A percentile compares a stretch with the other conserved stretches of the same genome.
Evolutionary conservation across 2,797 vertebrate genomes (phyloP).

Genomic region (Ibycter americanus): DNA sequence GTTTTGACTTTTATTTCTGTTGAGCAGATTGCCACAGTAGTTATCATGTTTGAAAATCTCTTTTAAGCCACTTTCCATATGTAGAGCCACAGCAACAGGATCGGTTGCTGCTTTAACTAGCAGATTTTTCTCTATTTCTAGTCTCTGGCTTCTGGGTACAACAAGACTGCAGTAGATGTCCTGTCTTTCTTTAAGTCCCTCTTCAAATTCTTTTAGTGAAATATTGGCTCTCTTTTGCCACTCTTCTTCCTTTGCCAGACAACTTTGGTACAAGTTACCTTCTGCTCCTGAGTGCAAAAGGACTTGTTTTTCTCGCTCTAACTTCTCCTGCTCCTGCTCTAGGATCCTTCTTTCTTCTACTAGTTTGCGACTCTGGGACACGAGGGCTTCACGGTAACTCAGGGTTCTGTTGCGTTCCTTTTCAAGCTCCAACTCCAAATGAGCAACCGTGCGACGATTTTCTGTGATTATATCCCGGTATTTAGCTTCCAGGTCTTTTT

Average conservation of each 20-base stretch:
- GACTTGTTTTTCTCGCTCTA: constrained; percentile 82
- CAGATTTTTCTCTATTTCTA: constrained; percentile 89
- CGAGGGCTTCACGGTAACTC: constrained; percentile 88
- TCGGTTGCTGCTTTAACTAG: constrained; percentile 84
- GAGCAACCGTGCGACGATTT: constrained; percentile 81
- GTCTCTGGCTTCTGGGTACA: constrained; percentile 79
- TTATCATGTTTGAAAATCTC: constrained; percentile 94
- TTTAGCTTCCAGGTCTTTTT: constrained; percentile 84
- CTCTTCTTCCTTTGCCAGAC: constrained; percentile 80
- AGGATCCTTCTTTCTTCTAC: constrained; percentile 87
- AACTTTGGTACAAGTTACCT: constrained; percentile 76
- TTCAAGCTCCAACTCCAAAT: constrained; percentile 90
- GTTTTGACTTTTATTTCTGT: constrained; percentile 86
- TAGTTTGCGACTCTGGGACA: constrained; percentile 89
- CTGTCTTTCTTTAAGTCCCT: constrained; percentile 87
- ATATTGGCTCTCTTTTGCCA: constrained; percentile 81
- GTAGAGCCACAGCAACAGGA: constrained; percentile 79
- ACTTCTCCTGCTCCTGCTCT: constrained; percentile 81
- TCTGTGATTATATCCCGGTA: constrained; percentile 87
- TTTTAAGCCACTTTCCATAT: constrained; percentile 84
- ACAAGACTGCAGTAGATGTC: constrained; percentile 88
- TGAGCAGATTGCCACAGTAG: constrained; percentile 86
- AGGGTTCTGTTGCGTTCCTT: constrained; percentile 88
- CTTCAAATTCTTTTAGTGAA: constrained; percentile 86
- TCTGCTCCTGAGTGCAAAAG: constrained; percentile 77